These are phyloP conservation scores for Neomicropteryx cornuta DNA, from an alignment of 1,140 invertebrate genomes.

Conservation along the genomic window DNA sequence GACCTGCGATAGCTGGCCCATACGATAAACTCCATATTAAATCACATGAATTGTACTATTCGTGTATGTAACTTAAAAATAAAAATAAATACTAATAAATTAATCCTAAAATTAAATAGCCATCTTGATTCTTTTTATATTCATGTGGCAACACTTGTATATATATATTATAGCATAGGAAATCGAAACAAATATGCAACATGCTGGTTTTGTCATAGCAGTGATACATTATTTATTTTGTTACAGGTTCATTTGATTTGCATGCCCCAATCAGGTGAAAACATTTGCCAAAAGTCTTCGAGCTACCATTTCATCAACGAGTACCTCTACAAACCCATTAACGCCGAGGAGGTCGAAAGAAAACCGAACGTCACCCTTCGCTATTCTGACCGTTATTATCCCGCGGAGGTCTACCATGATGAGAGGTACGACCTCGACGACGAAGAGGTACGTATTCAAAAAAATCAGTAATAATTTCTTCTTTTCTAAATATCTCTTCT, in stretches of 20 bases:
- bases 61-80: too few relatives aligned
- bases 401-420: constrained; percentile 59
- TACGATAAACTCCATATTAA: too few relatives aligned
- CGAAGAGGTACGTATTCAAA: constrained; percentile 32
- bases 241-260: constrained; percentile 79
- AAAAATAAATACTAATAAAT: too few relatives aligned
- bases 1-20: too few relatives aligned
- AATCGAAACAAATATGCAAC: too few relatives aligned
- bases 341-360: constrained; percentile 64
- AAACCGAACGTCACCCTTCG: constrained; percentile 72
- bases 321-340: constrained; percentile 81
- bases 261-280: constrained; percentile 81
- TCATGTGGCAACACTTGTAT: not conserved
- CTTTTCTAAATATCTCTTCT: too few relatives aligned
- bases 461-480: too few relatives aligned
- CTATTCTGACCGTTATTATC: constrained; percentile 79
- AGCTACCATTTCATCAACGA: constrained; percentile 90
- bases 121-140: too few relatives aligned
- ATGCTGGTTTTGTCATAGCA: too few relatives aligned
- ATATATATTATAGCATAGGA: constrained; percentile 2
- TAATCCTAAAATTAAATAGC: too few relatives aligned
- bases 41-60: too few relatives aligned
- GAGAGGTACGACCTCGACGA: constrained; percentile 54
- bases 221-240: constrained; percentile 6
- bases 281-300: constrained; percentile 79